Evolutionary conservation across 23 tunicate species (phyloP).

Genomic region (Halocynthia aurantium): DNA sequence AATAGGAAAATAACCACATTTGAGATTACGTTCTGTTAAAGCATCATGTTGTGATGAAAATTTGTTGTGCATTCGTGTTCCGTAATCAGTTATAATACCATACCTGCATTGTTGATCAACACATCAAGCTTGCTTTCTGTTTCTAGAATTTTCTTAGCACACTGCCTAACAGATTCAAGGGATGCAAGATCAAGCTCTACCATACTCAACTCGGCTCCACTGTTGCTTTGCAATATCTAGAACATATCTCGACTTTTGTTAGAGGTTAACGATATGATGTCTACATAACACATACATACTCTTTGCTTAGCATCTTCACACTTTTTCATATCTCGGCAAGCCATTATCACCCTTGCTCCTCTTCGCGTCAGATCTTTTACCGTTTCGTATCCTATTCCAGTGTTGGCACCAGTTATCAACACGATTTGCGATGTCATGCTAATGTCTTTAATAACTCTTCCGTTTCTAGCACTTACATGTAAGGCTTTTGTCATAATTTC

Average conservation of each 20-base stretch:
- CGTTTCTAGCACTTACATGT: too few species aligned
- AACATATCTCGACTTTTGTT: too few species aligned
- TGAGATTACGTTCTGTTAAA: too few species aligned
- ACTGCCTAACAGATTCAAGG: slow-evolving; percentile 39
- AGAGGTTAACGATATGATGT: too few species aligned
- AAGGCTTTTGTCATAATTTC: too few species aligned
- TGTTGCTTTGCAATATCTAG: too few species aligned
- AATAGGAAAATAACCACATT: background rate
- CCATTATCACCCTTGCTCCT: slow-evolving; percentile 26
- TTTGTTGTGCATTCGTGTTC: too few species aligned
- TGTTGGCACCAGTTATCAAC: slow-evolving; percentile 19
- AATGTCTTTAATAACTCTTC: slow-evolving; percentile 11
- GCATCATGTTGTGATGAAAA: too few species aligned
- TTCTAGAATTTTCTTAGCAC: slow-evolving; percentile 31
- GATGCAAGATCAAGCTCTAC: slow-evolving; percentile 22
- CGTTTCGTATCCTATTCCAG: slow-evolving; percentile 24
- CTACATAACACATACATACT: too few species aligned
- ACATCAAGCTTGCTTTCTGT: slow-evolving; percentile 40
- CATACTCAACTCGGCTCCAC: background rate
- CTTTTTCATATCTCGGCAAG: slow-evolving; percentile 11
- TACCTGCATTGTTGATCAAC: slow-evolving; percentile 56
- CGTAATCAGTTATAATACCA: background rate
- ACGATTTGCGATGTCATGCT: slow-evolving; percentile 2
- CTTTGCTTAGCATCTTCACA: background rate
- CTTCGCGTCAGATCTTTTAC: slow-evolving; percentile 7